Base-by-base conservation (phyloP, 2,113 vertebrate species). In the Corapipo altera region DNA sequence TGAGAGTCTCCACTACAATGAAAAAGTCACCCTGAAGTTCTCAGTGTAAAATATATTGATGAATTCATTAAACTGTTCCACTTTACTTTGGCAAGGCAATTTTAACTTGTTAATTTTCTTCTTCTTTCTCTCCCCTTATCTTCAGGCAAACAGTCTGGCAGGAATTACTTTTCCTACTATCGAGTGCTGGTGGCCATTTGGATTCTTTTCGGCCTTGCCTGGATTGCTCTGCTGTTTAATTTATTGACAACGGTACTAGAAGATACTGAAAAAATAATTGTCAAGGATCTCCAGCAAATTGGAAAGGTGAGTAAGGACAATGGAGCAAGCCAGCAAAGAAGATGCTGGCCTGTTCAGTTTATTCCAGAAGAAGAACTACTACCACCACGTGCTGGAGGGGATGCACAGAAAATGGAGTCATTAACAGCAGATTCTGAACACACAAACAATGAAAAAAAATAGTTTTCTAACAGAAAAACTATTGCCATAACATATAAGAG, bases 211-310 rank as follows among this genome's bases (percentile, higher is more conserved):
- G 97, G 97, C 35, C 97, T 98, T 85, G 94, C 97, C 67, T 98
- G 97, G 97, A 97, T 98, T 71, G 96, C 97, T 65, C 91, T 98
- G 41, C 88, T 98, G 11, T 98, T 98, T 91, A 96, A 97, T 92
- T 91, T 98, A 72, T 64, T 98, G 93, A 97, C 88, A 93, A 96
- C 89, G 3, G 19, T 96, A 49, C 51, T 98, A 30, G 96, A 97
- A 95, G 96, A 97, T 57, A 96, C 95, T 30, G 93, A 97, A 94
- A 97, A 95, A 94, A 98, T 95, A 81, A 91, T 98, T 67, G 91
- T 70, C 75, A 92, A 95, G 85, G 95, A 97, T 90, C 85, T 96
- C 52, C 93, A 96, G 43, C 72, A 96, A 64, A 96, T 88, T 57
- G 93, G 83, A 96, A 93, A 94, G 41, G 65, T 69, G 85, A 92